phyloP scores from a whole-genome alignment of 2,113 vertebrate species.

The Nothobranchius furzeri region DNA sequence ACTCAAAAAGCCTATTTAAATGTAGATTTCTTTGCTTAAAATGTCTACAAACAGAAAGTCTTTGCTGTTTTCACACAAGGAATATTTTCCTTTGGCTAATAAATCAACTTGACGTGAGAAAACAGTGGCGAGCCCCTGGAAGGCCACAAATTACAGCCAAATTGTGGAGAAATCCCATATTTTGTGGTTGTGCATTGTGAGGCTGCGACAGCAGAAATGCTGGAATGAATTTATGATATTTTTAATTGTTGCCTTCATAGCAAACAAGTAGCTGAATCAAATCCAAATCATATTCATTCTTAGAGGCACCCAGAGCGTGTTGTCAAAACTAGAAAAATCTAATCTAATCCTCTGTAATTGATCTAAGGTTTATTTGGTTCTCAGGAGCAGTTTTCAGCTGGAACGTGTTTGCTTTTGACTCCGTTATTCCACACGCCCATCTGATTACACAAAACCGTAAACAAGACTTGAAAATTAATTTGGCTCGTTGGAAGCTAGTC shows the following conservation, averaged over 20 bases:
- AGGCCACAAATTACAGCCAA: slow-evolving; percentile 8
- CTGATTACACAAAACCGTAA: slow-evolving; percentile 25
- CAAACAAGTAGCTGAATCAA: slow-evolving; percentile 10
- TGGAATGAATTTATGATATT: slow-evolving; percentile 11
- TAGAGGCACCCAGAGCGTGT: background rate
- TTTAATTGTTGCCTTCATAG: background rate
- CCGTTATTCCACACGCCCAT: slow-evolving; percentile 6
- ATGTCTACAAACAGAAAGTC: background rate
- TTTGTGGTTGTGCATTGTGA: slow-evolving; percentile 10
- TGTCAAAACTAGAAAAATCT: slow-evolving; percentile 3
- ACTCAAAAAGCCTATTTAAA: background rate
- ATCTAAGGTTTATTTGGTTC: slow-evolving; percentile 20
- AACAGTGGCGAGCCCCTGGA: slow-evolving; percentile 9
- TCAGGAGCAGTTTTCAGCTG: slow-evolving; percentile 6
- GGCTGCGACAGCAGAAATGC: slow-evolving; percentile 5
- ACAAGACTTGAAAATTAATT: slow-evolving; percentile 13
- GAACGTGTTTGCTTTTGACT: slow-evolving; percentile 9
- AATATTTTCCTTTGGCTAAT: background rate
- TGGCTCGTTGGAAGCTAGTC: slow-evolving; percentile 5
- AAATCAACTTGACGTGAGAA: slow-evolving; percentile 6
- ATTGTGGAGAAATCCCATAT: slow-evolving; percentile 2
- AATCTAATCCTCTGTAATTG: slow-evolving; percentile 14
- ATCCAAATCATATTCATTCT: slow-evolving; percentile 3
- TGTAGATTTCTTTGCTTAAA: background rate
- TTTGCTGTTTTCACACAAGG: slow-evolving; percentile 14